Base-by-base conservation (phyloP, 2,888 invertebrate genomes). In the Parthenolecanium corni region DNA sequence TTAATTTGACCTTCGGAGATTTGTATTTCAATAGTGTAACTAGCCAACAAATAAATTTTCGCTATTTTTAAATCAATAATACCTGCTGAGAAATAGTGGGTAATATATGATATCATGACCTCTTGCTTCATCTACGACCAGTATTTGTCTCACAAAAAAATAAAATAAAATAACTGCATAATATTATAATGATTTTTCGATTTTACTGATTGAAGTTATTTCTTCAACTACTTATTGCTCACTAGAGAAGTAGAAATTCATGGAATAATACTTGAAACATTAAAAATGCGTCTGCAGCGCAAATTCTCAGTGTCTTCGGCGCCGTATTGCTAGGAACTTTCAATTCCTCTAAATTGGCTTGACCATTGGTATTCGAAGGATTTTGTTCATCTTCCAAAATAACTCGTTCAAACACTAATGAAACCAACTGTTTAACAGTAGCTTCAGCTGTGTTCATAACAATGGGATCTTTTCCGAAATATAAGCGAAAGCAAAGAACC, bases 391-490 rank as follows among this genome's bases (percentile, higher is more conserved):
- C 84, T 73, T 88, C 88, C 0, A 81, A 80, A 12, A 85, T 78
- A 2, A 90, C 89, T 54, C 92, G 78, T 71, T 93, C 93, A 75
- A 92, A 92, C 2, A 92, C 90, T 62, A 93, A 78, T 21, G 92
- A 90, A 21, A 96, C 93, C 25, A 97, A 78, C 72, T 98, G 97
- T 21, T 97, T 78, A 24, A 98, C 93, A 1, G 96, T 96, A 36
- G 98, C 98, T 1, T 96, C 95, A 6, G 97, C 97, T 12, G 97
- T 95, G 74, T 96, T 97, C 54, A 90, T 89, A 47, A 94, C 95
- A 65, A 93, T 93, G 2, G 86, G 83, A 76, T 97, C 96, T 74
- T 91, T 89, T 6, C 92, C 85, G 69, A 92, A 89, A 73, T 97
- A 94, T 71, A 98, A 82, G n/a, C 94, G 86, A 76, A 98, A 94